These are phyloP conservation scores for Erynnis tages DNA, from an alignment of 2,888 invertebrate genomes.

Conservation along the genomic window DNA sequence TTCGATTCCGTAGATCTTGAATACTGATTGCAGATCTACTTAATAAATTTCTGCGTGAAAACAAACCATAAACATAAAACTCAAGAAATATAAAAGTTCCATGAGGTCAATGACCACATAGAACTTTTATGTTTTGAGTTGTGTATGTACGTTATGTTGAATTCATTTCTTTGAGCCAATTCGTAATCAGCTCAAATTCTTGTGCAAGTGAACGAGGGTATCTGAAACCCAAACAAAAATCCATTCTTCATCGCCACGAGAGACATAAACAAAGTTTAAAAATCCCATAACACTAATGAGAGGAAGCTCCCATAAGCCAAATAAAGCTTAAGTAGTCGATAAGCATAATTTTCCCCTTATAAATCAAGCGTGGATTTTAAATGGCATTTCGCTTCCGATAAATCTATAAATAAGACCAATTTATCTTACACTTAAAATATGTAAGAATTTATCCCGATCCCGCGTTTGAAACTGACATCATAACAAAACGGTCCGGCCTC, in stretches of 20 bases:
- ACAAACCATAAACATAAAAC: too few relatives aligned
- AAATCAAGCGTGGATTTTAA: slow-evolving; percentile 66
- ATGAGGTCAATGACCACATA: too few relatives aligned
- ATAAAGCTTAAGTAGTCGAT: slow-evolving; percentile 34
- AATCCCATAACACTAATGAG: slow-evolving; percentile 10
- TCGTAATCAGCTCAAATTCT: too few relatives aligned
- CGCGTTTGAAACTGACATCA: slow-evolving; percentile 54
- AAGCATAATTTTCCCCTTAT: slow-evolving; percentile 56
- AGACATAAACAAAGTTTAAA: slow-evolving; percentile 14
- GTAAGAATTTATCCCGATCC: slow-evolving; percentile 58
- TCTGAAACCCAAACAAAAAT: neutral
- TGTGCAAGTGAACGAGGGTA: neutral
- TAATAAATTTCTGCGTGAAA: too few relatives aligned
- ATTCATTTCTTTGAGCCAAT: too few relatives aligned
- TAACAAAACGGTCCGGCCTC: slow-evolving; percentile 51
- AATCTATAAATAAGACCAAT: slow-evolving; percentile 63
- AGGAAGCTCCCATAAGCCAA: slow-evolving; percentile 17
- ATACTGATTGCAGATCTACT: too few relatives aligned
- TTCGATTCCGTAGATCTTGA: too few relatives aligned
- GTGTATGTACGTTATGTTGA: too few relatives aligned
- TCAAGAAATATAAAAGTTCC: too few relatives aligned
- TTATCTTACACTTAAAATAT: slow-evolving; percentile 70
- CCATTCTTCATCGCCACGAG: neutral
- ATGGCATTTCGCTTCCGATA: slow-evolving; percentile 67
- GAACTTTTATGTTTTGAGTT: too few relatives aligned